Percentiles rank a stretch among this genome's conserved stretches.
phyloP scores from a whole-genome alignment of 2,888 invertebrate genomes.

The Bellardia pandia region DNA sequence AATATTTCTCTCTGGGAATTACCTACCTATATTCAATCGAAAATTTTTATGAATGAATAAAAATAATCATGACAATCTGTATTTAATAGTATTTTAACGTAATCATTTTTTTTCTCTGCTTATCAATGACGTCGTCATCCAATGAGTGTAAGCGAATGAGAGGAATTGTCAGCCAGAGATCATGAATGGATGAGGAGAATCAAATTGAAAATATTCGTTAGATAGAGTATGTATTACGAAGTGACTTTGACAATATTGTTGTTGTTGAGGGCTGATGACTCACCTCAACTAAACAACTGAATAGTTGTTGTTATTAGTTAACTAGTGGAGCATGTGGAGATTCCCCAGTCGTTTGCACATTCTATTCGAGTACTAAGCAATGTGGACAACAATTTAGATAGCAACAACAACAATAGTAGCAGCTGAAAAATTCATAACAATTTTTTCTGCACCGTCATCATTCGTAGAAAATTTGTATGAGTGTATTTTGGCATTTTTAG shows the following conservation, averaged over 20 bases:
- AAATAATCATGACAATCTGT: not conserved
- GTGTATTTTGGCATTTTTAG: conserved; percentile 73
- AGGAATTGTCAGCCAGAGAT: not conserved
- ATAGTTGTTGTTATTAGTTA: conserved; percentile 40
- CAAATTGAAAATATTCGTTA: not conserved
- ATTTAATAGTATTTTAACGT: conserved; percentile 19
- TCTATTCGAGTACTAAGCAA: conserved; percentile 29
- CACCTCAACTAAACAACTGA: conserved; percentile 2
- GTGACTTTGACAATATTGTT: conserved; percentile 34
- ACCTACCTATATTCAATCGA: not conserved
- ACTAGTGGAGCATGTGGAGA: conserved; percentile 68
- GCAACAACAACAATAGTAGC: conserved; percentile 33
- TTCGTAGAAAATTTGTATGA: conserved; percentile 81
- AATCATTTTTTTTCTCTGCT: conserved; percentile 7
- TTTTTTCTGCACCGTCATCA: conserved; percentile 78
- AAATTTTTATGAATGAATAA: conserved; percentile 53
- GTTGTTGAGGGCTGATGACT: conserved; percentile 21
- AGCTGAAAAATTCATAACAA: conserved; percentile 75
- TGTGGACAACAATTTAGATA: conserved; percentile 17
- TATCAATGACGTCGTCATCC: conserved; percentile 41
- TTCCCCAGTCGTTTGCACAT: conserved; percentile 66
- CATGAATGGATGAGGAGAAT: not conserved
- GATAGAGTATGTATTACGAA: not conserved
- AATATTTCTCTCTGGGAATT: conserved; percentile 20
- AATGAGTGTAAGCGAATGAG: not conserved